Percentiles rank a stretch among this genome's conserved stretches.
Evolutionary conservation across 2,888 invertebrate genomes (phyloP).

Genomic region (Timema podura): DNA sequence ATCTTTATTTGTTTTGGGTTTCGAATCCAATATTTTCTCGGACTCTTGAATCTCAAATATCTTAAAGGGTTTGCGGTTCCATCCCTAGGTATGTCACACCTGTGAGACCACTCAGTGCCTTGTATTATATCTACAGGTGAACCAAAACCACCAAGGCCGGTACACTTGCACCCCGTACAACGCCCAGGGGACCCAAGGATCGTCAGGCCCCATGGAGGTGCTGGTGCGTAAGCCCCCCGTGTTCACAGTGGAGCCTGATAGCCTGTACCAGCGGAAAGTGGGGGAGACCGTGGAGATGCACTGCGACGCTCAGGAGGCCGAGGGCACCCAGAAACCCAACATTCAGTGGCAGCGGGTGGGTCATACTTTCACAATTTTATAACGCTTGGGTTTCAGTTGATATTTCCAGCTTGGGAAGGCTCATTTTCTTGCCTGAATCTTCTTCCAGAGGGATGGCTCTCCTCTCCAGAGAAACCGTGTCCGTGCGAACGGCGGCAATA

Average conservation of each 20-base stretch:
- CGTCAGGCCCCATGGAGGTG: constrained; percentile 79
- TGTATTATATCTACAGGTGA: constrained; percentile 48
- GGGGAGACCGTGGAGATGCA: constrained; percentile 92
- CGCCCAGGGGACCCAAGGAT: constrained; percentile 89
- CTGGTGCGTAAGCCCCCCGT: constrained; percentile 89
- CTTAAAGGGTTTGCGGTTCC: too few relatives aligned
- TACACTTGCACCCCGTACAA: constrained; percentile 96
- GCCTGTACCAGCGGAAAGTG: constrained; percentile 83
- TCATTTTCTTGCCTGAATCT: not conserved
- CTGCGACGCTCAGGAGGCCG: constrained; percentile 88
- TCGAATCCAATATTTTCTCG: too few relatives aligned
- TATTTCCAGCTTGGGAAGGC: too few relatives aligned
- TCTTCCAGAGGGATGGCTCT: constrained; percentile 65
- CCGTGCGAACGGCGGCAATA: constrained; percentile 78
- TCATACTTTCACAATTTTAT: too few relatives aligned
- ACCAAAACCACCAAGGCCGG: constrained; percentile 86
- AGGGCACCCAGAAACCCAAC: constrained; percentile 85
- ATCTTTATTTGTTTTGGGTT: too few relatives aligned
- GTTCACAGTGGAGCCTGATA: constrained; percentile 85
- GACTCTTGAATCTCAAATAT: too few relatives aligned
- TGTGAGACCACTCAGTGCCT: too few relatives aligned
- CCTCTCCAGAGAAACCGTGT: constrained; percentile 77
- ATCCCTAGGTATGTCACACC: too few relatives aligned
- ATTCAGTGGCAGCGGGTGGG: constrained; percentile 82
- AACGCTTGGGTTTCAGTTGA: too few relatives aligned